These are phyloP conservation scores for Gallinago jamesoni DNA, from an alignment of 2,113 vertebrate species.

Conservation along the genomic window DNA sequence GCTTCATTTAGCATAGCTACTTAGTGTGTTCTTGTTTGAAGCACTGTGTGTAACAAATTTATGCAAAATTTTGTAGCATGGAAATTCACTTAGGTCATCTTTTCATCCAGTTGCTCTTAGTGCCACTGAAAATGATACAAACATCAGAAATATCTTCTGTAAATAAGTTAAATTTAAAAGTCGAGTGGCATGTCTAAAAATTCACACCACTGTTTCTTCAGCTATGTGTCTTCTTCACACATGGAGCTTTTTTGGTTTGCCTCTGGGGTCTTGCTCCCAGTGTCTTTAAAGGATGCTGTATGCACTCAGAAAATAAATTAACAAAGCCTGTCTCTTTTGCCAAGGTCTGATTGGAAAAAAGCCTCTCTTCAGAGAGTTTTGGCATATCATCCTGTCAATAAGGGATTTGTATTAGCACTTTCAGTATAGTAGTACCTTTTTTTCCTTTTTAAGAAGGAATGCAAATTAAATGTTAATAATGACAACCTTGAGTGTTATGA, in stretches of 20 bases:
- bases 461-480: neutral
- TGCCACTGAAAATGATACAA: neutral
- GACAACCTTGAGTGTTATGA: neutral
- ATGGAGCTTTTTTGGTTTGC: neutral
- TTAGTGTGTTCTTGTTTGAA: neutral
- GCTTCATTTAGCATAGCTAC: neutral
- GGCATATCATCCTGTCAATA: neutral
- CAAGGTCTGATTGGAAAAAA: neutral
- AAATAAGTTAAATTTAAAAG: neutral
- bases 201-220: neutral
- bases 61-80: neutral
- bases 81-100: neutral
- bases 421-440: neutral
- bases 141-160: neutral
- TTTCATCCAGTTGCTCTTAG: neutral
- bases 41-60: neutral
- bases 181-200: neutral
- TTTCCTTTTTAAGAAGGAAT: neutral
- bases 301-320: neutral
- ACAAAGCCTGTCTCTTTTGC: neutral
- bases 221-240: neutral
- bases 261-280: neutral
- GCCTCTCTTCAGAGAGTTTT: neutral
- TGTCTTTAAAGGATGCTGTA: neutral
- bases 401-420: neutral